phyloP scores from a whole-genome alignment of 2,797 vertebrate genomes.

The Xyrichtys novacula region DNA sequence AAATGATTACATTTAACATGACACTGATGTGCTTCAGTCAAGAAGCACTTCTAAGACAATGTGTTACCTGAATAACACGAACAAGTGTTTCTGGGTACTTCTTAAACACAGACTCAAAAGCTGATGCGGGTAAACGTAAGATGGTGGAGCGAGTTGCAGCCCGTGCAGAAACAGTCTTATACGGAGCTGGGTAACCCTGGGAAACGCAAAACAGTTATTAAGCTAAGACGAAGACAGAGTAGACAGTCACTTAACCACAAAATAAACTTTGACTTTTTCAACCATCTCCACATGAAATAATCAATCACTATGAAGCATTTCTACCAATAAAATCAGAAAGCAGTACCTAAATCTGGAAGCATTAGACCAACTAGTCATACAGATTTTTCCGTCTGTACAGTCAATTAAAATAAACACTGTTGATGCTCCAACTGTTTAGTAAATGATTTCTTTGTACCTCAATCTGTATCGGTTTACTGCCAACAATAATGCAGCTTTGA shows the following conservation, averaged over 20 bases:
- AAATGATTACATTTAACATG: constrained; percentile 4
- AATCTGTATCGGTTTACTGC: too few relatives aligned
- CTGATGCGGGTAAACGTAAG: constrained; percentile 91
- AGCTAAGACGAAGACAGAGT: neutral
- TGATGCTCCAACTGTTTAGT: neutral
- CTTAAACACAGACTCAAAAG: constrained; percentile 93
- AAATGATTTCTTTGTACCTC: too few relatives aligned
- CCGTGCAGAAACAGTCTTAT: constrained; percentile 92
- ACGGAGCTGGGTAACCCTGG: constrained; percentile 93
- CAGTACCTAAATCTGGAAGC: too few relatives aligned
- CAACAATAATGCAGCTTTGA: neutral
- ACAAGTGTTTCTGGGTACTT: constrained; percentile 97
- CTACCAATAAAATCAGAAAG: too few relatives aligned
- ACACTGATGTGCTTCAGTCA: neutral
- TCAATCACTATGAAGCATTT: too few relatives aligned
- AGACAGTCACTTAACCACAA: neutral
- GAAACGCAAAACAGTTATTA: constrained; percentile 19
- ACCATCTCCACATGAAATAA: neutral
- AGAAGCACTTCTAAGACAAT: constrained; percentile 1
- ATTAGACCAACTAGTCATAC: too few relatives aligned
- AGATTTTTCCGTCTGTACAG: too few relatives aligned
- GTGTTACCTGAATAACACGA: constrained; percentile 91
- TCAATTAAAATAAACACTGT: neutral
- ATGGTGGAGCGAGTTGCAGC: constrained; percentile 91
- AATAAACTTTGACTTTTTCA: neutral